Evolutionary conservation across 2,113 vertebrate species (phyloP), one percentile per base, ranked within the genome.

Genomic region (Lampris incognitus): DNA sequence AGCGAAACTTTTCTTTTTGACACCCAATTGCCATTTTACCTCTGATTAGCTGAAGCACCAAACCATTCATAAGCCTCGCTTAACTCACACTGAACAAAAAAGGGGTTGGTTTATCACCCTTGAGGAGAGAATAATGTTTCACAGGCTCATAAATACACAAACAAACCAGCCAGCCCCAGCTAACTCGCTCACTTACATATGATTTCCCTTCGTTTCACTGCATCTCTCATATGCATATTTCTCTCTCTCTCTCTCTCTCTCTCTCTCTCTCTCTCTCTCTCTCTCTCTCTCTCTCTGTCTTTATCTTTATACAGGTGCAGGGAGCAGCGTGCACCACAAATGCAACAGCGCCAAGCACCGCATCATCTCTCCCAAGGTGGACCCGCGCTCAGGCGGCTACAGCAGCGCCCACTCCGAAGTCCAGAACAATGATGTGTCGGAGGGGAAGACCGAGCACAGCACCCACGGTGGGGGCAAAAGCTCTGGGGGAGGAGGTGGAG

Each of bases 341-440:
- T 99, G 98, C 93, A 99, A 98, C 95, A 99, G 98, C 93, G 96
- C 97, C 96, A 99, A 99, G 92, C 98, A 99, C 78, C 98, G 98
- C 81, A 98, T 99, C 94, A 99, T 99, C 93, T 99, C 98, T 58
- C 98, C 98, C 37, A 99, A 99, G 92, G 97, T 98, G 72, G 98
- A 99, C 75, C 96, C 98, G 5, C 94, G 97, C 92, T 94, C 96
- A 0, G 97, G 96, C 24, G 95, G 95, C 77, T 97, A 97, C 87
- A 89, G 93, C 88, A 96, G 96, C 73, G 74, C 95, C 88, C 97
- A 98, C 92, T 94, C 97, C 0, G 98, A 99, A 93, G 96, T 99
- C 48, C 98, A 99, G 88, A 98, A 99, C 93, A 99, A 97, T 0
- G 98, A 99, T 52, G 98, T 99, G 80, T 99, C 98, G 0, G 98